Base-by-base conservation (phyloP, 2,113 vertebrate species). In the Toxostoma redivivum region DNA sequence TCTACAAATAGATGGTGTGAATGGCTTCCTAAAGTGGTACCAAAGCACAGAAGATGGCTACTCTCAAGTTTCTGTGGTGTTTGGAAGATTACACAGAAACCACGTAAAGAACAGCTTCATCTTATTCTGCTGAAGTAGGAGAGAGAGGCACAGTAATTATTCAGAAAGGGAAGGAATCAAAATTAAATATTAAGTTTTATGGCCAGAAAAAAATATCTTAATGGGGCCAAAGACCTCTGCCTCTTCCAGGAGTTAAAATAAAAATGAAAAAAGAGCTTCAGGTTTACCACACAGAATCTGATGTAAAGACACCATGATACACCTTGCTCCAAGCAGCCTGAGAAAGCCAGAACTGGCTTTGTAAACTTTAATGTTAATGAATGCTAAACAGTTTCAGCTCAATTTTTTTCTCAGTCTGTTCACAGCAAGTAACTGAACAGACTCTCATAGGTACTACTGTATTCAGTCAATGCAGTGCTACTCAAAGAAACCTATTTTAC, bases 211-310 rank as follows among this genome's bases (percentile, higher is more conserved):
- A 66, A 64, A 44, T 15, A 10, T 12, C 21, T 61, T 17, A 16
- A 70, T 21, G 7, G 25, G 22, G 12, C 37, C 45, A 72, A 85
- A 82, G 40, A 85, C 53, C 37, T 74, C 20, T 40, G 22, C 3
- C 37, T 23, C 44, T 62, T 38, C 9, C 18, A 88, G 62, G 20
- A 87, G 11, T 20, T 13, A 31, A 45, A 50, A 65, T 17, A 53
- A 40, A n/a, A 27, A 25, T 0, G 0, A 42, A 12, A 48, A 30
- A 58, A 3, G 2, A 33, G 31, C n/a, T 58, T 72, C 38, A 60
- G 11, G 19, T 56, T 80, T 66, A 62, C 23, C 22, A 57, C 25
- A 65, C 8, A 73, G 47, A 86, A 35, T 45, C 31, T 60, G 8
- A 83, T 54, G 31, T 27, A 51, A 82, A 11, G 69, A 54, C 33